phyloP scores from a whole-genome alignment of 2,888 invertebrate species.

The Strigamia crassipes region DNA sequence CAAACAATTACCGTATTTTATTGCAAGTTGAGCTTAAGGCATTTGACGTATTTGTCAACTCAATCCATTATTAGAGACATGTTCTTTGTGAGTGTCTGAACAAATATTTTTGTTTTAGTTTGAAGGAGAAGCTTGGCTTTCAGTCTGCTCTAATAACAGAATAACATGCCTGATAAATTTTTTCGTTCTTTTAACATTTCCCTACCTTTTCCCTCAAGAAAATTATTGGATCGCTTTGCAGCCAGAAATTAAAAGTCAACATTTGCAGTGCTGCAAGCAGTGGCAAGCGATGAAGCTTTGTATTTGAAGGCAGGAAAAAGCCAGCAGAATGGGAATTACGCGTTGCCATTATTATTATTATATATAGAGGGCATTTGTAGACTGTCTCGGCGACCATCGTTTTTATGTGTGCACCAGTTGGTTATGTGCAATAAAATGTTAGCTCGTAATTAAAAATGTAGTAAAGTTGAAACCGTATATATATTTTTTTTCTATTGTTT shows the following conservation, averaged over 20 bases:
- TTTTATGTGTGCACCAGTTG: slow-evolving; percentile 36
- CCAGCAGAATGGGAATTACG: slow-evolving; percentile 2
- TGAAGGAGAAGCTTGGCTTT: neutral
- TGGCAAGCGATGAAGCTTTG: slow-evolving; percentile 12
- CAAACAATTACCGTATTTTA: neutral
- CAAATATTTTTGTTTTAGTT: neutral
- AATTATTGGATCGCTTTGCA: slow-evolving; percentile 35
- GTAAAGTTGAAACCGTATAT: slow-evolving; percentile 5
- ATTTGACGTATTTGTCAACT: neutral
- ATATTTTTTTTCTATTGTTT: neutral
- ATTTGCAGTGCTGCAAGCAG: slow-evolving; percentile 33
- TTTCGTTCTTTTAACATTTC: slow-evolving; percentile 13
- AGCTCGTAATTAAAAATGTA: slow-evolving; percentile 41
- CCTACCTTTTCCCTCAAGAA: neutral
- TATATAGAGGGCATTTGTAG: slow-evolving; percentile 35
- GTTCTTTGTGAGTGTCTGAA: neutral
- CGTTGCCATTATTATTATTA: slow-evolving; percentile 28
- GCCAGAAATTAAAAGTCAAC: slow-evolving; percentile 40
- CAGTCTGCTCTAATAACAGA: neutral
- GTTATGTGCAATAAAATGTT: slow-evolving; percentile 41
- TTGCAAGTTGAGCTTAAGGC: neutral
- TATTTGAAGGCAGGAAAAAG: slow-evolving; percentile 37
- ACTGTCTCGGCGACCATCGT: slow-evolving; percentile 18
- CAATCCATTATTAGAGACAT: neutral
- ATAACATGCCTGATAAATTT: neutral